Evolutionary conservation across 92 coral and sea anemone genomes (phyloP), one percentile per base, ranked within the genome.

Genomic region (Phenganax stokvisi): DNA sequence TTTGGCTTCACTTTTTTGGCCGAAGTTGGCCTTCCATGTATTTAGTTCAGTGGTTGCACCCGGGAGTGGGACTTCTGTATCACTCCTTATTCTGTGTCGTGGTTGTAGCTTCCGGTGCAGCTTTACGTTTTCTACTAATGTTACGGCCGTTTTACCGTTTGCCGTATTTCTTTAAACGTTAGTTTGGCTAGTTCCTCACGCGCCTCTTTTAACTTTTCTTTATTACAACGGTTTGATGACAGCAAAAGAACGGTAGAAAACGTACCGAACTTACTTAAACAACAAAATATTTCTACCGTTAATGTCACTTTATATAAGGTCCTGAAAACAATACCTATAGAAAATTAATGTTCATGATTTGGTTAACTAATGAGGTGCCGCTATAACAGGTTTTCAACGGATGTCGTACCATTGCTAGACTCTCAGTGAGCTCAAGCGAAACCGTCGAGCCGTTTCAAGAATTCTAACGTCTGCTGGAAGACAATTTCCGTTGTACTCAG

Each of bases 271-370:
- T 62, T n/a, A n/a, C 27, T 6, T 13, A 62, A 62, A 62, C 68
- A 10, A 62, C 68, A 10, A 62, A 62, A 62, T 20, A 20, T 20
- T 20, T 62, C 31, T 62, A 62, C 68, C 68, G 68, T 3, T n/a
- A 0, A n/a, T n/a, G 29, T 62, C 68, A n/a, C 17, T 37, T 62
- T 62, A 62, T n/a, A 62, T 4, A 62, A 6, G 68, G 28, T 62
- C 68, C 68, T 20, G 25, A 4, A 62, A 6, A 62, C 29, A 62
- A 62, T 62, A 0, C 68, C 68, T 62, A 62, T 62, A 62, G 68
- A 62, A 62, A 62, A 62, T 62, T 62, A 62, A 62, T 62, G 68
- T 62, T n/a, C 68, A 62, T n/a, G 31, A 37, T 62, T 62, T 20
- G 25, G 25, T 20, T 20, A 20, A 20, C 25, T 20, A 20, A 20